Base-by-base conservation (phyloP, 2,797 vertebrate species). In the Sparus aurata region DNA sequence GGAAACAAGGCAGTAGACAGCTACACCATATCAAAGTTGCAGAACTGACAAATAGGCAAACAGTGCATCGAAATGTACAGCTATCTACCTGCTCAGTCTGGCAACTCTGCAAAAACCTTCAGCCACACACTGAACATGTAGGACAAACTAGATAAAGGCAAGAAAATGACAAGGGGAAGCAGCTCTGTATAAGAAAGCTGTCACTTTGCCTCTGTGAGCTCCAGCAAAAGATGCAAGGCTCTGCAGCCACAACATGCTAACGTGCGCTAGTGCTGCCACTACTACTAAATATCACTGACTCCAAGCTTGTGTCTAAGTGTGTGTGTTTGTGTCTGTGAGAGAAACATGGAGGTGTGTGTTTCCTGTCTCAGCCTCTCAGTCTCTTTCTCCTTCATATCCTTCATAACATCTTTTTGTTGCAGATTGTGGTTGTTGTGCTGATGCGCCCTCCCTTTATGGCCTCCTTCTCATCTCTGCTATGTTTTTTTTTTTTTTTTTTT, bases 181-280 rank as follows among this genome's bases (percentile, higher is more conserved):
- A 83, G 86, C 85, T 88, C 87, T 58, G 82, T 89, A 87, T n/a
- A 84, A 90, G 89, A 89, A 88, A 91, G 90, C 88, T 93, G 94
- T 93, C 94, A 85, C 84, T 87, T 89, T 82, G 58, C 59, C 73
- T 93, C 85, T 72, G 73, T 74, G 57, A 79, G 75, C 76, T 49
- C 20, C 53, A 18, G 73, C 22, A 52, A 86, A 89, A 91, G 81
- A 91, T 80, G 92, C 86, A 79, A 75, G 10, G 87, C 83, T 90
- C 76, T 84, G 89, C 88, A 91, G 87, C 80, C 66, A 47, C 86
- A 80, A 80, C 82, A 89, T 88, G 90, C 93, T 84, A 91, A 86
- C 90, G 80, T 78, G 82, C 27, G 82, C 88, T 82, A 65, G 59
- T 52, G 80, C 92, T 95, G 94, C 92, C 94, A 94, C 79, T 73